Conservation (phyloP, 2,113 vertebrate genomes). For the Odontophorus gujanensis region DNA sequence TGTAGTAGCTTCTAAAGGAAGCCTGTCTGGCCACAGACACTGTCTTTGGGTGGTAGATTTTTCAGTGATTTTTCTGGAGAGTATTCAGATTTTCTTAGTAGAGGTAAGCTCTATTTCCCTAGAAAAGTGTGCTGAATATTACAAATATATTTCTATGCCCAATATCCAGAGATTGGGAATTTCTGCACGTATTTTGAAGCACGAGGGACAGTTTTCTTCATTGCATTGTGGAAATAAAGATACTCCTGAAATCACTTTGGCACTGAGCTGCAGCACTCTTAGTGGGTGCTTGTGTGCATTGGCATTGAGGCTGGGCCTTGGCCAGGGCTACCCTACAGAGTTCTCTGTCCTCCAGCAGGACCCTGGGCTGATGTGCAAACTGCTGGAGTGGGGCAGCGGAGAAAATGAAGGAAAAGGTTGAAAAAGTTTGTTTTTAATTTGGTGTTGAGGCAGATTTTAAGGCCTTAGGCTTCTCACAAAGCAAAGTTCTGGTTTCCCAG, state of each 20-base stretch:
- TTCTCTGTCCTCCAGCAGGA: rapidly evolving
- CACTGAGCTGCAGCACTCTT: not conserved
- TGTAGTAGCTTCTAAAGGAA: not conserved
- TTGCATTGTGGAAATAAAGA: not conserved
- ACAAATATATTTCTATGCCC: not conserved
- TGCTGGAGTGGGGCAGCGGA: not conserved
- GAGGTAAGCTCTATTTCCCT: not conserved
- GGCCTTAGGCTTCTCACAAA: rapidly evolving
- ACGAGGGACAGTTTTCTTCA: not conserved
- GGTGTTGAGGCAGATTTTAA: not conserved
- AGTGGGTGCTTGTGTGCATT: not conserved
- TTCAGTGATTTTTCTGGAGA: not conserved
- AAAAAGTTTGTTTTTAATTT: not conserved
- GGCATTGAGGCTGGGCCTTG: not conserved
- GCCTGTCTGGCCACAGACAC: not conserved
- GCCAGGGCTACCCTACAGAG: not conserved
- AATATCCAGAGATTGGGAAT: no score
- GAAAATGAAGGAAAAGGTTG: not conserved
- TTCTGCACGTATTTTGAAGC: rapidly evolving
- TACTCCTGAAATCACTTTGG: not conserved
- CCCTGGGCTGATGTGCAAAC: rapidly evolving
- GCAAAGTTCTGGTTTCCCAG: not conserved
- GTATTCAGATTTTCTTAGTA: not conserved
- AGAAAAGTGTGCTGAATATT: not conserved
- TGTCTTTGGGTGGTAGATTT: not conserved